These are phyloP conservation scores for Macrosoma leucophasiata DNA, from an alignment of 2,888 invertebrate genomes.

Conservation along the genomic window DNA sequence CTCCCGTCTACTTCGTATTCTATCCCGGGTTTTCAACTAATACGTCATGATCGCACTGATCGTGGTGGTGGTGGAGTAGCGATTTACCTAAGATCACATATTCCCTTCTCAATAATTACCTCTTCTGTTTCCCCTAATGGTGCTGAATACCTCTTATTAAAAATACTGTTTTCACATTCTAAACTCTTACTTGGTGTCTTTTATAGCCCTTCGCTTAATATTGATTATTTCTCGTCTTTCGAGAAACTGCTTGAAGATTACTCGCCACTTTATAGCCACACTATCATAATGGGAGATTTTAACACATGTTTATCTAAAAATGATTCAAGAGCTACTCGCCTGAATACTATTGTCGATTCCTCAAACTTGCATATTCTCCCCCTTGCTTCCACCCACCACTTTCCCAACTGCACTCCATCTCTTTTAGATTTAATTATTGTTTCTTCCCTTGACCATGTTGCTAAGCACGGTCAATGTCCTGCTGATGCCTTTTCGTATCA, in stretches of 20 bases:
- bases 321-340: background rate
- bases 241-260: slow-evolving; percentile 6
- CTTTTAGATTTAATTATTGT: slow-evolving; percentile 13
- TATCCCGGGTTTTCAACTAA: slow-evolving; percentile 2
- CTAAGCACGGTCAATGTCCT: too few relatives aligned
- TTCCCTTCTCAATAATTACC: slow-evolving; percentile 1
- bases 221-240: slow-evolving; percentile 9
- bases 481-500: slow-evolving; percentile 14
- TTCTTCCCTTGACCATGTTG: slow-evolving; percentile 6
- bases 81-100: slow-evolving; percentile 8
- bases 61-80: slow-evolving; percentile 9
- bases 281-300: too few relatives aligned
- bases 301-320: too few relatives aligned
- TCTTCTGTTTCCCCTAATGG: too few relatives aligned
- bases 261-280: slow-evolving; percentile 5
- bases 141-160: slow-evolving; percentile 9
- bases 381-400: slow-evolving; percentile 13
- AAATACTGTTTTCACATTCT: background rate
- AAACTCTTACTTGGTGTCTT: slow-evolving; percentile 11
- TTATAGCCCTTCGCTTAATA: slow-evolving; percentile 4
- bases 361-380: slow-evolving; percentile 13
- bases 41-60: slow-evolving; percentile 5
- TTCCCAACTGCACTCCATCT: slow-evolving; percentile 9
- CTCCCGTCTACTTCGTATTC: background rate
- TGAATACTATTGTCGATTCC: slow-evolving; percentile 2